These are phyloP conservation scores for Dynastes grantii DNA, from an alignment of 2,888 invertebrate species.

Conservation along the genomic window DNA sequence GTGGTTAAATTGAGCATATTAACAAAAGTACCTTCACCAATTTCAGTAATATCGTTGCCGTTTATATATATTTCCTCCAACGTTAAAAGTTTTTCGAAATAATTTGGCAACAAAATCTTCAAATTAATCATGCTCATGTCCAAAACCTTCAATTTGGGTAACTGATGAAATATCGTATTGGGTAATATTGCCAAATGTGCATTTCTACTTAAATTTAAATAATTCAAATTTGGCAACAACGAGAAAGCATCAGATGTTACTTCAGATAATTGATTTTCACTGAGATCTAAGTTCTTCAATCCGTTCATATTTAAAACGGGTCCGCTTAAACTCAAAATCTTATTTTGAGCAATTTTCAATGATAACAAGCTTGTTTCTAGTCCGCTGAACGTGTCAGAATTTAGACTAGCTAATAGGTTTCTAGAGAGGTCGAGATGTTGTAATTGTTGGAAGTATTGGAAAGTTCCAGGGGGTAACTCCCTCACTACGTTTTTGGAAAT, in stretches of 20 bases:
- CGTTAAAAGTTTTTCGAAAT: slow-evolving; percentile 79
- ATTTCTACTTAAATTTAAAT: slow-evolving; percentile 85
- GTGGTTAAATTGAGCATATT: slow-evolving; percentile 82
- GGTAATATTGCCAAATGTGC: slow-evolving; percentile 78
- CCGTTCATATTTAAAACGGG: slow-evolving; percentile 77
- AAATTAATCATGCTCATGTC: slow-evolving; percentile 85
- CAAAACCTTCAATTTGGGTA: slow-evolving; percentile 78
- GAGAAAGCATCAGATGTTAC: slow-evolving; percentile 80
- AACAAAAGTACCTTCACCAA: slow-evolving; percentile 84
- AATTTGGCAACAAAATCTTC: slow-evolving; percentile 81
- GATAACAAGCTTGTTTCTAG: slow-evolving; percentile 82
- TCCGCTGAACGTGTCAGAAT: slow-evolving; percentile 83
- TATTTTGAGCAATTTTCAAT: slow-evolving; percentile 83
- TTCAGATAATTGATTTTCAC: slow-evolving; percentile 84
- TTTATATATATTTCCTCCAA: slow-evolving; percentile 80
- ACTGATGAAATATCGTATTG: slow-evolving; percentile 80
- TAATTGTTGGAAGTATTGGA: slow-evolving; percentile 84
- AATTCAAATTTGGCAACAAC: slow-evolving; percentile 78
- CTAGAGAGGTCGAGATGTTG: slow-evolving; percentile 84
- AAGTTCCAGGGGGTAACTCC: slow-evolving; percentile 86
- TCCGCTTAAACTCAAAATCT: slow-evolving; percentile 79
- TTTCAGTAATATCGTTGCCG: slow-evolving; percentile 83
- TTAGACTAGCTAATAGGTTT: slow-evolving; percentile 82
- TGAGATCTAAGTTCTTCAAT: slow-evolving; percentile 82
- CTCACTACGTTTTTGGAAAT: slow-evolving; percentile 89